Evolutionary conservation across 2,888 invertebrate genomes (phyloP), one percentile per base, ranked within the genome.

Genomic region (Celastrina argiolus): DNA sequence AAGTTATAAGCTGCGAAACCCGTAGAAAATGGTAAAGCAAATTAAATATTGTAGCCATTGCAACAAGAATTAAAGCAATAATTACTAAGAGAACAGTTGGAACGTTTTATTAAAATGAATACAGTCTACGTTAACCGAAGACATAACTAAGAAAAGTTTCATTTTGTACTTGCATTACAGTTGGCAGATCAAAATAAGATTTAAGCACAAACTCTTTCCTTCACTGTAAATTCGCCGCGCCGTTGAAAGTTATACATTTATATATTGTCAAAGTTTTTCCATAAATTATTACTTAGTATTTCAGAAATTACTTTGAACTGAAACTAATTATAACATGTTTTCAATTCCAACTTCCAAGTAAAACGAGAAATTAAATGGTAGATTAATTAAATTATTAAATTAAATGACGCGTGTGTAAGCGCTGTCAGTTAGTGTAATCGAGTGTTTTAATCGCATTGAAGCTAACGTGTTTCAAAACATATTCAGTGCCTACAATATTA

Each of bases 131-230:
- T 58, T 31, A 65, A 59, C 42, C 42, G 31, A 7, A 59, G 58
- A 65, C 65, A 58, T 41, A 39, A 65, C 58, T 56, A 65, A 41
- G 31, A 41, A 58, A 65, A 65, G 65, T 65, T 42, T 65, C 58
- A 28, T 65, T 65, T 65, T 65, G 58, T 65, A 42, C 42, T 58
- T 34, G 42, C 58, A 42, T 65, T 65, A 58, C 65, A 42, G 41
- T 65, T 56, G 41, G 41, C 65, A 59, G 65, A 65, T 59, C 65
- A 58, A 58, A 65, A 65, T 41, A 42, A 59, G 42, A 65, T 65
- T 28, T 28, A 59, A 65, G 14, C 18, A 42, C 41, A 58, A 58
- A 58, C 28, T 18, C 31, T 59, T 18, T 61, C 31, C 59, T 61
- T 36, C 61, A 22, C 36, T 39, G 18, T 61, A 39, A 61, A 36